Evolutionary conservation across 2,888 invertebrate species (phyloP).

Genomic region (Hirtodrosophila alboralis): DNA sequence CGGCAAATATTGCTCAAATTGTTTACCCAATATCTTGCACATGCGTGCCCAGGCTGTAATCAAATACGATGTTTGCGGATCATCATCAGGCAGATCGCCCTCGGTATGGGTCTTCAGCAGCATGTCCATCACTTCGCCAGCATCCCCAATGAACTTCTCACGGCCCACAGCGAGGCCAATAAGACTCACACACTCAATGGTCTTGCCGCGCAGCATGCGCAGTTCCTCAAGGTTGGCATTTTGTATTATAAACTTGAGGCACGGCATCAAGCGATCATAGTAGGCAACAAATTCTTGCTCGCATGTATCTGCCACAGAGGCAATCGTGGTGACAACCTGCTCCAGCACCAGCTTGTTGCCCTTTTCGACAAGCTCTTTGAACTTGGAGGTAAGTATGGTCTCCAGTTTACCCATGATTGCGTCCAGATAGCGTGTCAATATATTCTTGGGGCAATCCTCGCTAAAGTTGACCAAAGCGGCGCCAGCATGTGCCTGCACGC

Average conservation of each 20-base stretch:
- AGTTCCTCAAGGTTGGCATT: conserved; percentile 95
- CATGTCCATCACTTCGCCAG: conserved; percentile 97
- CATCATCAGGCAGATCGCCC: conserved; percentile 94
- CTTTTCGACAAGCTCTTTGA: conserved; percentile 96
- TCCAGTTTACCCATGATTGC: conserved; percentile 96
- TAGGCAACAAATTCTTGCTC: conserved; percentile 97
- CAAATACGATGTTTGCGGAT: conserved; percentile 98
- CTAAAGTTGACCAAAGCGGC: conserved; percentile 99
- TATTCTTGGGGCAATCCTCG: conserved; percentile 98
- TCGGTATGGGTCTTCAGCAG: conserved; percentile 95
- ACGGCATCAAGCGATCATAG: conserved; percentile 97
- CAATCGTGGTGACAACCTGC: conserved; percentile 98
- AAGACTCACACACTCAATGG: conserved; percentile 99
- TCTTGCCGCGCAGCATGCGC: conserved; percentile 97
- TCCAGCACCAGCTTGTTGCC: conserved; percentile 98
- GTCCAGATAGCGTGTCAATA: conserved; percentile 95
- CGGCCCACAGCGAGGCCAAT: conserved; percentile 95
- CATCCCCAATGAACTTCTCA: conserved; percentile 94
- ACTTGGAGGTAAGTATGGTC: conserved; percentile 94
- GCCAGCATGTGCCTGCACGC: conserved; percentile 93
- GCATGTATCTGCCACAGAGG: conserved; percentile 98
- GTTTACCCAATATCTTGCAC: conserved; percentile 95
- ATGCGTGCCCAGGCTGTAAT: conserved; percentile 99
- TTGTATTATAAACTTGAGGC: conserved; percentile 97
- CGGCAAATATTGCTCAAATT: conserved; percentile 95